Evolutionary conservation across 2,113 vertebrate genomes (phyloP), one percentile per base, ranked within the genome.

Genomic region (Hyperoodon ampullatus): DNA sequence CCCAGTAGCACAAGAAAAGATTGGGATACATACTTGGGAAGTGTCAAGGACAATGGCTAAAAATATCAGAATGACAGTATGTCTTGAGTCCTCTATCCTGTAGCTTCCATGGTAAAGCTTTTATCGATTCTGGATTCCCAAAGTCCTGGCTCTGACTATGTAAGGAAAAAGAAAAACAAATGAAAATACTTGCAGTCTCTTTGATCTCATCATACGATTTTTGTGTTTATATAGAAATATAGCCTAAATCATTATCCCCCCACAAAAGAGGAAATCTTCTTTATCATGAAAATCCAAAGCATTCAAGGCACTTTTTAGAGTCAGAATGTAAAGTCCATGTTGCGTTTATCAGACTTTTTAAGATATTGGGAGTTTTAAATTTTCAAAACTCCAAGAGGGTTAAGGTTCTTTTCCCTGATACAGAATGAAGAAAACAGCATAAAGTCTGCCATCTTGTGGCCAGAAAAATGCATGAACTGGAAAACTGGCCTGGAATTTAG

Each of bases 401-500:
- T 90, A 28, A 71, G 55, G 47, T 53, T 89, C 63, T 74, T 78
- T 97, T 97, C 93, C 60, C 44, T 74, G 33, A 13, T 5, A 70
- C 26, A 74, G 75, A 78, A 85, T 42, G 60, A 96, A 93, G 97
- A 98, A 98, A 98, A 92, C 84, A 98, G 28, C 97, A 98, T 80
- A 98, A 98, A 98, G 98, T 96, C 44, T 96, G 98, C 97, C 98
- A 99, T 97, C 98, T 99, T 98, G 98, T 98, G 98, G 98, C 9
- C 53, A 78, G 39, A 93, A 98, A 81, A 68, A 93, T 58, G 3
- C 88, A 90, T 63, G 39, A 12, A n/a, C 66, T n/a, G 4, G 9
- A 88, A 96, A 84, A 18, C 26, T 12, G 78, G 33, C 53, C 35
- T 84, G 30, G 13, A 39, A 35, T 24, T 65, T 16, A 81, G 47